Evolutionary conservation across 2,888 invertebrate genomes (phyloP).

Genomic region (Aproaerema taeniolella): DNA sequence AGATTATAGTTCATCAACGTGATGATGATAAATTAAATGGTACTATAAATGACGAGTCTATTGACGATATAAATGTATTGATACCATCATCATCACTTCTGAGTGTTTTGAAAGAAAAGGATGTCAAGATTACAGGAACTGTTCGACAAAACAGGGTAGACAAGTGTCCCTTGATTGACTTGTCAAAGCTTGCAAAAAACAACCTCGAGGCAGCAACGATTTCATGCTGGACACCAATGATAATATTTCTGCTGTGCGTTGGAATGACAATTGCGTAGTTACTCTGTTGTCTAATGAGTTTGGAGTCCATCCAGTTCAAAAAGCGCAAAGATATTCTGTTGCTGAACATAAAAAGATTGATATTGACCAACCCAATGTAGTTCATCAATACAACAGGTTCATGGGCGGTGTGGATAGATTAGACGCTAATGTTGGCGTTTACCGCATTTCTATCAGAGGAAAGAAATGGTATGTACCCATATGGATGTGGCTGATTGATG

Average conservation of each 20-base stretch:
- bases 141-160: slow-evolving; percentile 14
- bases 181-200: slow-evolving; percentile 12
- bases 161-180: slow-evolving; percentile 16
- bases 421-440: too few species aligned
- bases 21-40: too few species aligned
- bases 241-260: slow-evolving; percentile 17
- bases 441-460: too few species aligned
- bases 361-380: too few species aligned
- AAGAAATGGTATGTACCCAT: too few species aligned
- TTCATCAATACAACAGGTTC: too few species aligned
- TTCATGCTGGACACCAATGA: slow-evolving; percentile 1
- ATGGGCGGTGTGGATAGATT: too few species aligned
- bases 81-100: slow-evolving; percentile 7
- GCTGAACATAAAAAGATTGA: too few species aligned
- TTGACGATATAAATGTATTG: too few species aligned
- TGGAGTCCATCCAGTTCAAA: slow-evolving; percentile 16
- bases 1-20: too few species aligned
- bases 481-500: too few species aligned
- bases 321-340: slow-evolving; percentile 15
- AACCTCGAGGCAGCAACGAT: slow-evolving; percentile 13
- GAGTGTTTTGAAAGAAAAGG: slow-evolving; percentile 1
- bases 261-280: slow-evolving; percentile 20
- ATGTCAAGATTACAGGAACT: slow-evolving; percentile 10
- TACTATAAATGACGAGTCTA: too few species aligned
- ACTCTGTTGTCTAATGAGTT: slow-evolving; percentile 16